phyloP scores from a whole-genome alignment of 2,888 invertebrate genomes.

The Ommatoiulus sabulosus region DNA sequence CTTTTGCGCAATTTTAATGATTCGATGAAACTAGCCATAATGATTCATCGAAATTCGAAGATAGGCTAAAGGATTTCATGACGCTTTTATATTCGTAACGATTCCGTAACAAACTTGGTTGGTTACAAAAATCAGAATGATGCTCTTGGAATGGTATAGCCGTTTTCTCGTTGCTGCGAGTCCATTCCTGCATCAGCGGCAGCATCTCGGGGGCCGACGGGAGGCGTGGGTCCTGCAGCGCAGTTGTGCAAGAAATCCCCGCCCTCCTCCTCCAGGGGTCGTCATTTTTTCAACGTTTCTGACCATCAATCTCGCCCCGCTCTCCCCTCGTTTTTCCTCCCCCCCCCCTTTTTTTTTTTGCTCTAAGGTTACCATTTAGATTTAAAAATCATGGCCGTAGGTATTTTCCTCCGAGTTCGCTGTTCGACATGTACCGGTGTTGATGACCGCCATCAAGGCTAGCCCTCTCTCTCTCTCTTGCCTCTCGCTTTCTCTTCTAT shows the following conservation, averaged over 20 bases:
- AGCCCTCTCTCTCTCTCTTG: background rate
- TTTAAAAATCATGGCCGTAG: slow-evolving; percentile 28
- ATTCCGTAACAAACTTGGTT: too few relatives aligned
- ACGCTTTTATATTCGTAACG: too few relatives aligned
- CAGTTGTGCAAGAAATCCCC: background rate
- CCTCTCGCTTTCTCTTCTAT: background rate
- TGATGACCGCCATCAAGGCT: slow-evolving; percentile 34
- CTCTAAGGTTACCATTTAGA: slow-evolving; percentile 28
- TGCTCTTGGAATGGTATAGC: background rate
- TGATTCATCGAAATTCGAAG: too few relatives aligned
- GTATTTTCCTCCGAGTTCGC: slow-evolving; percentile 27
- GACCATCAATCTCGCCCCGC: slow-evolving; percentile 6
- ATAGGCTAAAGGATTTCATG: too few relatives aligned
- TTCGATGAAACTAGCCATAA: too few relatives aligned
- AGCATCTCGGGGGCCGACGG: background rate
- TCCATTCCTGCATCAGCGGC: background rate
- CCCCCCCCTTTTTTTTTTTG: background rate
- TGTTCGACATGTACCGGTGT: slow-evolving; percentile 13
- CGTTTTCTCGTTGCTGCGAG: background rate
- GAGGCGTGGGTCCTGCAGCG: background rate
- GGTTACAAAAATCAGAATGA: background rate
- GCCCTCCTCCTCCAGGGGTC: slow-evolving; percentile 34
- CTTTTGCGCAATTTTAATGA: too few relatives aligned
- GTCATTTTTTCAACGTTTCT: background rate
- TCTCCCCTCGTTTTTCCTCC: too few relatives aligned